Conservation (phyloP, 2,113 vertebrate species). For the Danionella cerebrum region DNA sequence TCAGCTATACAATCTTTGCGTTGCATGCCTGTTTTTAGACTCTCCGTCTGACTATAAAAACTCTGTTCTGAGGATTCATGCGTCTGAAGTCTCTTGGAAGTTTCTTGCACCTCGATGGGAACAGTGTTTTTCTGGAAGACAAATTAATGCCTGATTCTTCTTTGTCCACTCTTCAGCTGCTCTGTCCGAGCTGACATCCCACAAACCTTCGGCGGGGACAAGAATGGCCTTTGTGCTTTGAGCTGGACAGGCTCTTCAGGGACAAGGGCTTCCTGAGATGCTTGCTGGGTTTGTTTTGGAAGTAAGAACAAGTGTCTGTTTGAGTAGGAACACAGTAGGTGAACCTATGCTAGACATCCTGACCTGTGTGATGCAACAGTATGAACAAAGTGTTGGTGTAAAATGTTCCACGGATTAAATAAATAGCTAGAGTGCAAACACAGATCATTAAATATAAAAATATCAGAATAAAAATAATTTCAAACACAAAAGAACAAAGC, state of each 20-base stretch:
- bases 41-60: constrained; percentile 1
- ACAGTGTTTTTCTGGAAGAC: constrained; percentile 36
- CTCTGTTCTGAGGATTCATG: constrained; percentile 26
- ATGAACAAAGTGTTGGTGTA: no score
- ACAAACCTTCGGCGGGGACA: constrained; percentile 24
- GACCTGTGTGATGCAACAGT: no score
- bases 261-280: constrained; percentile 63
- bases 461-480: no score
- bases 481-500: no score
- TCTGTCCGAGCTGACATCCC: constrained; percentile 22
- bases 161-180: background rate
- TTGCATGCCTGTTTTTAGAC: background rate
- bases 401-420: no score
- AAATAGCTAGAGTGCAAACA: no score
- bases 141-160: constrained; percentile 6
- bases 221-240: constrained; percentile 56
- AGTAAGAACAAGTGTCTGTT: no score
- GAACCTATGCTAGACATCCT: no score
- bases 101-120: background rate
- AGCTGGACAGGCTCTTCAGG: constrained; percentile 42
- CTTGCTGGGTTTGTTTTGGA: background rate
- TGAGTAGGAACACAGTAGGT: no score
- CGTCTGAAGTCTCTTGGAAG: constrained; percentile 9
- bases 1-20: background rate
- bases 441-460: no score